A percentile compares a stretch with the other conserved stretches of the same genome.
phyloP scores from a whole-genome alignment of 2,797 vertebrate genomes.

The Propithecus deckenii region DNA sequence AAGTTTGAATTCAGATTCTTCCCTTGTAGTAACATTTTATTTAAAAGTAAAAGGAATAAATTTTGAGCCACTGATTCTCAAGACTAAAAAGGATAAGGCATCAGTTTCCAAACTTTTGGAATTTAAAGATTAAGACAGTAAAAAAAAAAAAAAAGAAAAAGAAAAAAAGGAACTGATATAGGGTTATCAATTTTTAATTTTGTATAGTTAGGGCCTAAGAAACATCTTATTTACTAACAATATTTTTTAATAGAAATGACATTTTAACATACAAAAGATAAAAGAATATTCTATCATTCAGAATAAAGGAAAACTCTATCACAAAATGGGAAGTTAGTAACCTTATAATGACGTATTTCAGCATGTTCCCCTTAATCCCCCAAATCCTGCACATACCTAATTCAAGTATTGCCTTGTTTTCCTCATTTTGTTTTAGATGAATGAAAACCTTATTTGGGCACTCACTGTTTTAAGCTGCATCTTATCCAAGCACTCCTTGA shows the following conservation, averaged over 20 bases:
- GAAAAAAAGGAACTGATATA: neutral
- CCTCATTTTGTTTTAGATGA: neutral
- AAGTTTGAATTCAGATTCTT: neutral
- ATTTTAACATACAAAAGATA: constrained; percentile 23
- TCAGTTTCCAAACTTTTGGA: neutral
- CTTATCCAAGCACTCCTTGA: neutral
- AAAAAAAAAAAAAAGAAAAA: too few species aligned
- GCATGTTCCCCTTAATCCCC: neutral
- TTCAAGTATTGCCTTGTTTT: neutral
- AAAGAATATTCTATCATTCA: neutral
- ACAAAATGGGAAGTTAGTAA: neutral
- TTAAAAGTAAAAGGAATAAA: neutral
- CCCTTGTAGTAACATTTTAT: neutral
- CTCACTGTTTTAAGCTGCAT: neutral
- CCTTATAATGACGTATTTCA: neutral
- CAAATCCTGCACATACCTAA: neutral
- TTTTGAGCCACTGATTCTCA: neutral
- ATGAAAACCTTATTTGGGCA: neutral
- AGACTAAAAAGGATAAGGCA: neutral
- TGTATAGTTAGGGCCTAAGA: neutral
- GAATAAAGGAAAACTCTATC: neutral
- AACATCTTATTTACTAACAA: neutral
- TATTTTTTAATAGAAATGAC: neutral
- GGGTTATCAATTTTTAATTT: neutral
- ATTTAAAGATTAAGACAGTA: neutral